Percentiles rank a stretch among this genome's conserved stretches.
phyloP scores from a whole-genome alignment of 1,140 invertebrate genomes.

The Antheraea mylitta region DNA sequence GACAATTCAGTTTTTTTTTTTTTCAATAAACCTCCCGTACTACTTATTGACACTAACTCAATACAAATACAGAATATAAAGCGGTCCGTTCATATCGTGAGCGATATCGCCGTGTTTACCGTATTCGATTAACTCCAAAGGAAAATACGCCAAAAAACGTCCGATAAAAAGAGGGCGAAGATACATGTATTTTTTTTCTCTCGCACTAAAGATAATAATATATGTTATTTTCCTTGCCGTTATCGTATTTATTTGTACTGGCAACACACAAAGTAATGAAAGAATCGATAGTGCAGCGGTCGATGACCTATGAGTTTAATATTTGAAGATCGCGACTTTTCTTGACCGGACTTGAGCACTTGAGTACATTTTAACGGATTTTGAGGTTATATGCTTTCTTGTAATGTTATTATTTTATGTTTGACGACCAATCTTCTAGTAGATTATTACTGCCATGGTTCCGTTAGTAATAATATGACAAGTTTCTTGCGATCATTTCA shows the following conservation, averaged over 20 bases:
- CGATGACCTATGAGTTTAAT: constrained; percentile 40
- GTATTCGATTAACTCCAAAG: constrained; percentile 37
- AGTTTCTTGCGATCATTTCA: too few relatives aligned
- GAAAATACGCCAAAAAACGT: constrained; percentile 58
- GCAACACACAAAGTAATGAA: constrained; percentile 62
- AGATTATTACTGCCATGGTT: too few relatives aligned
- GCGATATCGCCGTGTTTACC: constrained; percentile 36
- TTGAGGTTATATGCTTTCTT: neutral
- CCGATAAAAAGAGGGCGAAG: constrained; percentile 49
- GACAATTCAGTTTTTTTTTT: neutral
- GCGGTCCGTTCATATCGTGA: constrained; percentile 56
- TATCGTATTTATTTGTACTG: constrained; percentile 59
- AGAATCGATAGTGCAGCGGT: constrained; percentile 64
- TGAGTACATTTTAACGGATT: neutral
- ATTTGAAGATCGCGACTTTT: neutral
- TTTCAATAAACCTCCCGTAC: neutral
- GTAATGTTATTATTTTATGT: too few relatives aligned
- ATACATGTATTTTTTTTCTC: constrained; percentile 52
- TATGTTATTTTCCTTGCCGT: constrained; percentile 52
- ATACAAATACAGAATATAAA: constrained; percentile 38
- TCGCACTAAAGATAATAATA: constrained; percentile 40
- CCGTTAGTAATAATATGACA: too few relatives aligned
- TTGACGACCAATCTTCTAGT: too few relatives aligned
- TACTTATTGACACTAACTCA: constrained; percentile 39
- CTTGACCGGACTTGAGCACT: neutral